These are phyloP conservation scores for Smittia sp. DNA, from an alignment of 2,888 invertebrate genomes.

Conservation along the genomic window DNA sequence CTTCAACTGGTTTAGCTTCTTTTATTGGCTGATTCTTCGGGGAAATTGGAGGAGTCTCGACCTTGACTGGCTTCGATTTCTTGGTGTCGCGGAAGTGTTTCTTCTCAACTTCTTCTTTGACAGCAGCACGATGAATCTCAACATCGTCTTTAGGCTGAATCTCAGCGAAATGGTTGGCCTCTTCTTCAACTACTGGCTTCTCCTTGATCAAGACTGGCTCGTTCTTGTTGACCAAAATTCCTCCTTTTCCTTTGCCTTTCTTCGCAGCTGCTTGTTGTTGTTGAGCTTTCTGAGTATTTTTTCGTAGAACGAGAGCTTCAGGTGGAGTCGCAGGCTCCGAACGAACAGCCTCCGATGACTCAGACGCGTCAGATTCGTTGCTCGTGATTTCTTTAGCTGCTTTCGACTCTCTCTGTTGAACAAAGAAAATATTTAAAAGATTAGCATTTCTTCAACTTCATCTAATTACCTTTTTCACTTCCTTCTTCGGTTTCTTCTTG, in stretches of 20 bases:
- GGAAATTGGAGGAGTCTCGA: slow-evolving; percentile 45
- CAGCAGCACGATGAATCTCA: slow-evolving; percentile 45
- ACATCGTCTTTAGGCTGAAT: slow-evolving; percentile 78
- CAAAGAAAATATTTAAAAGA: not conserved
- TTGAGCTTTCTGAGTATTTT: not conserved
- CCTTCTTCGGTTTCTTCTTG: slow-evolving; percentile 42
- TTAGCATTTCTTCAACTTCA: not conserved
- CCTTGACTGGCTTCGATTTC: slow-evolving; percentile 47
- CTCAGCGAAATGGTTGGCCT: slow-evolving; percentile 70
- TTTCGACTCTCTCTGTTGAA: slow-evolving; percentile 19
- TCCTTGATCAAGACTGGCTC: slow-evolving; percentile 48
- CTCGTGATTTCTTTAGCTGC: slow-evolving; percentile 6
- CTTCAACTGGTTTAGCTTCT: slow-evolving; percentile 47
- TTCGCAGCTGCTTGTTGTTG: not conserved
- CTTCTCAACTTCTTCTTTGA: slow-evolving; percentile 11
- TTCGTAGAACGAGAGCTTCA: not conserved
- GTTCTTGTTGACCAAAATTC: slow-evolving; percentile 52
- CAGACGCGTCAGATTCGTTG: slow-evolving; percentile 23
- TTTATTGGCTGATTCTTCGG: slow-evolving; percentile 50
- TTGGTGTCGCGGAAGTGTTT: slow-evolving; percentile 46
- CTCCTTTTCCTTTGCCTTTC: slow-evolving; percentile 44
- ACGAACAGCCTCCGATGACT: not conserved
- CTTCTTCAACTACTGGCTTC: slow-evolving; percentile 23
- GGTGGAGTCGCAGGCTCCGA: slow-evolving; percentile 6
- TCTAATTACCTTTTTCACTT: slow-evolving; percentile 39